Base-by-base conservation (phyloP, 2,113 vertebrate species). In the Symphodus melops region DNA sequence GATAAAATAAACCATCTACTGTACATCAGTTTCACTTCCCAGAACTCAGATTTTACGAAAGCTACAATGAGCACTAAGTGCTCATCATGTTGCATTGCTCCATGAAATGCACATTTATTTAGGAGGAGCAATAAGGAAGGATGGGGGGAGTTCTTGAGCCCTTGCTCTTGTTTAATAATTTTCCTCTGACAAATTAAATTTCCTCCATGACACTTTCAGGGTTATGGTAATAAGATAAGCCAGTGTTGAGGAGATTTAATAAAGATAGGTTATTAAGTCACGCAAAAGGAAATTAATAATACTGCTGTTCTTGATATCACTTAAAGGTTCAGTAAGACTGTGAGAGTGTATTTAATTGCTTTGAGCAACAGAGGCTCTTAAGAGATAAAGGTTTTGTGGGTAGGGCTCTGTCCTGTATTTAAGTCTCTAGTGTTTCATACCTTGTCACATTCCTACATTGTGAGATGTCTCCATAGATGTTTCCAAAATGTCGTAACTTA, bases 141-240 rank as follows among this genome's bases (percentile, higher is more conserved):
- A n/a, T 8, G n/a, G 8, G 2, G 8, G 7, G 2, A 51, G 19
- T n/a, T 14, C n/a, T 14, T n/a, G 19, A 17, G 46, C 14, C 2
- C 46, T 6, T 17, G 17, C 46, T 19, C 5, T 48, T 48, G 42
- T 48, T 16, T 8, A 51, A 62, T 59, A 5, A 66, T 42, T 17
- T 33, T 62, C 33, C 11, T 33, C 25, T 52, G 52, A 55, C 20
- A 49, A 70, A 71, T 72, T 10, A 66, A 44, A 71, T 65, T 53
- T 0, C 39, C 51, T 58, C 25, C 25, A 28, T 8, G 8, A 37
- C 48, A 33, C 59, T 64, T 19, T 61, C 48, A 61, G 33, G 58
- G 69, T 77, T 49, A 42, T 64, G 41, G 33, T 68, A 74, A 84
- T 77, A 28, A 69, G 59, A 82, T 76, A 70, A 79, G n/a, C 55